phyloP scores from a whole-genome alignment of 2,113 vertebrate species.

The Entelurus aequoreus region DNA sequence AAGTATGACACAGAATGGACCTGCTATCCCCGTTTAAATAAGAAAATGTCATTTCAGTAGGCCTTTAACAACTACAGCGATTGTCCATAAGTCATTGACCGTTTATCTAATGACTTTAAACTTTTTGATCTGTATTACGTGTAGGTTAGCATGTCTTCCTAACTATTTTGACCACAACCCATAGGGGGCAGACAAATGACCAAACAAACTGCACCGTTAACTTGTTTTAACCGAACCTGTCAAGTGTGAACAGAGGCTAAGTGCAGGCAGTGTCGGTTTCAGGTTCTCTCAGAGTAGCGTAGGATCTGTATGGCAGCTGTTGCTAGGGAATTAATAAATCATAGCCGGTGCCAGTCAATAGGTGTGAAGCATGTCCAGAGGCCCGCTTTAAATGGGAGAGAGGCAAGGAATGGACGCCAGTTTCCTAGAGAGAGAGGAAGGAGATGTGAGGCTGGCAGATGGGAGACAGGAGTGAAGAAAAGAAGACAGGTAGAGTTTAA shows the following conservation, averaged over 20 bases:
- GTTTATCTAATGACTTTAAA: no score
- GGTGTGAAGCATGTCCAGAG: slow-evolving; percentile 52
- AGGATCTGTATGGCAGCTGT: slow-evolving; percentile 38
- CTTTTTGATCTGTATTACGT: no score
- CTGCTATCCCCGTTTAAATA: no score
- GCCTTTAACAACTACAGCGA: no score
- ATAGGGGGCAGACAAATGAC: no score
- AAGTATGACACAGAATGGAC: no score
- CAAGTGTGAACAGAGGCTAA: not conserved
- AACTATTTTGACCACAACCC: no score
- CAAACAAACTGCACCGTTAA: not conserved
- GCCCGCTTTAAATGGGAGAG: slow-evolving; percentile 19
- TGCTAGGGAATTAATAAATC: slow-evolving; percentile 59
- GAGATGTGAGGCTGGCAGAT: slow-evolving; percentile 22
- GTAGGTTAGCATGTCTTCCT: no score
- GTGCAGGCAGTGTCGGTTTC: not conserved
- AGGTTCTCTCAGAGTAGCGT: slow-evolving; percentile 22
- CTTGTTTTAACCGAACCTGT: not conserved
- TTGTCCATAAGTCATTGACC: no score
- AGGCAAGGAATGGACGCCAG: slow-evolving; percentile 8
- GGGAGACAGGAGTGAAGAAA: slow-evolving; percentile 27
- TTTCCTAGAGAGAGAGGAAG: slow-evolving; percentile 5
- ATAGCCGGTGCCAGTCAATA: slow-evolving; percentile 43
- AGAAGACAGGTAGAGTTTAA: slow-evolving; percentile 27
- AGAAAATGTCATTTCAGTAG: no score